Percentiles rank a stretch among this genome's conserved stretches.
Evolutionary conservation across 2,888 invertebrate genomes (phyloP).

Genomic region (Agrilus mali): DNA sequence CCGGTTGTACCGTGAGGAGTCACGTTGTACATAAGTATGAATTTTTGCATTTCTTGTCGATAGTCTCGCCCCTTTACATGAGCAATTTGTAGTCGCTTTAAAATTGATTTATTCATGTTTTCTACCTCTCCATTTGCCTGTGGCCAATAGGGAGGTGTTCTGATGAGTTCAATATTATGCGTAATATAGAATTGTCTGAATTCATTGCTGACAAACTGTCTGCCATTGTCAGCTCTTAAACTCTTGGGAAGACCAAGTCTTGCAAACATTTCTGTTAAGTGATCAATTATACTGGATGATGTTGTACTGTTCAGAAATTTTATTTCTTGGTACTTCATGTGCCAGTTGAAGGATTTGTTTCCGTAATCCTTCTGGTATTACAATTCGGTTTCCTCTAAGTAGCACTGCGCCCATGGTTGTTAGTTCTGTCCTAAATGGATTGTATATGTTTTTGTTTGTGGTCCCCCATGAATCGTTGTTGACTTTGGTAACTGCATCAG

Average conservation of each 20-base stretch:
- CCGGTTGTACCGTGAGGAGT: conserved; percentile 20
- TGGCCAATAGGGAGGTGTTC: conserved; percentile 11
- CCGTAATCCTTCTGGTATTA: no score
- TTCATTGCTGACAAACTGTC: conserved; percentile 12
- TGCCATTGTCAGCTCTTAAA: conserved; percentile 11
- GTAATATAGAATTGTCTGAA: conserved; percentile 8
- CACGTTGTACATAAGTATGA: conserved; percentile 14
- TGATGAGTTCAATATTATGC: conserved; percentile 9
- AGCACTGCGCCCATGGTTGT: no score
- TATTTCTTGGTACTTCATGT: conserved; percentile 10
- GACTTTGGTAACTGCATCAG: no score
- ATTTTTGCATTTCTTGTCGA: conserved; percentile 12
- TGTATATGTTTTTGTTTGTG: no score
- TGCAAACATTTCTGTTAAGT: no score
- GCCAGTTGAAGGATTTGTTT: no score
- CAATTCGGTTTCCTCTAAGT: no score
- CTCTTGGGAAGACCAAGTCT: conserved; percentile 9
- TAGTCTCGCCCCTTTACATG: conserved; percentile 9
- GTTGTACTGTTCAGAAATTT: conserved; percentile 7
- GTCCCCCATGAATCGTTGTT: no score
- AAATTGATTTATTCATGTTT: conserved; percentile 19
- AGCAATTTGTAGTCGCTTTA: conserved; percentile 12
- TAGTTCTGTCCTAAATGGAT: no score
- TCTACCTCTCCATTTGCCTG: conserved; percentile 21
- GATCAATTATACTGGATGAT: conserved; percentile 5